These are phyloP conservation scores for Labeo catla DNA, from an alignment of 2,113 vertebrate species.

Conservation along the genomic window DNA sequence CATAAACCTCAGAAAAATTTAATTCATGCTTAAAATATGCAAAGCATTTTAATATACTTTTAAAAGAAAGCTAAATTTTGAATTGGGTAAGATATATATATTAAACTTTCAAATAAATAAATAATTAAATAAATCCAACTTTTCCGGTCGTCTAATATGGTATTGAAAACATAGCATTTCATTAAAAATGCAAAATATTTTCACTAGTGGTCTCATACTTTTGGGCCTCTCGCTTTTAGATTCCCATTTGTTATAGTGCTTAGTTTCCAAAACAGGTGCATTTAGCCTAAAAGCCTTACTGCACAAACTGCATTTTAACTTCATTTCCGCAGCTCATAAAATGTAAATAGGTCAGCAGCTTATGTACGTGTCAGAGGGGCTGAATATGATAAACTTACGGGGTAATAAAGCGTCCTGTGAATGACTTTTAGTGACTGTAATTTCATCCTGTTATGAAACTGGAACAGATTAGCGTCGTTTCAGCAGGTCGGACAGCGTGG, in stretches of 20 bases:
- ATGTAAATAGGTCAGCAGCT: neutral
- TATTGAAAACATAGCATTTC: slow-evolving; percentile 30
- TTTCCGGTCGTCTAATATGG: neutral
- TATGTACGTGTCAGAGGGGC: neutral
- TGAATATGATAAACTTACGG: neutral
- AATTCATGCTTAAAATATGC: no score
- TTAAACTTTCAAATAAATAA: neutral
- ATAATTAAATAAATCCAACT: neutral
- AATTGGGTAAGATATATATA: neutral
- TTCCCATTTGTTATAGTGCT: slow-evolving; percentile 23
- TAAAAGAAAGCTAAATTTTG: no score
- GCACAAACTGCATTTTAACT: neutral
- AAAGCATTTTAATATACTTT: no score
- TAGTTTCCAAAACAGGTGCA: neutral
- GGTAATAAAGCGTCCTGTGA: slow-evolving; percentile 52
- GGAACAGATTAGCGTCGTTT: slow-evolving; percentile 38
- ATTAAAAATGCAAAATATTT: slow-evolving; percentile 58
- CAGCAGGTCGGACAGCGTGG: slow-evolving; percentile 57
- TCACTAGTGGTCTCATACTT: neutral
- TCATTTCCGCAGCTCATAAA: neutral
- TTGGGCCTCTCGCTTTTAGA: slow-evolving; percentile 21
- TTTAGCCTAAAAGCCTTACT: neutral
- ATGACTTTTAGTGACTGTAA: slow-evolving; percentile 62
- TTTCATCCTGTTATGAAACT: slow-evolving; percentile 65
- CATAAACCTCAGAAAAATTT: no score